Base-by-base conservation (phyloP, 2,797 vertebrate species). In the Carcharodon carcharias region DNA sequence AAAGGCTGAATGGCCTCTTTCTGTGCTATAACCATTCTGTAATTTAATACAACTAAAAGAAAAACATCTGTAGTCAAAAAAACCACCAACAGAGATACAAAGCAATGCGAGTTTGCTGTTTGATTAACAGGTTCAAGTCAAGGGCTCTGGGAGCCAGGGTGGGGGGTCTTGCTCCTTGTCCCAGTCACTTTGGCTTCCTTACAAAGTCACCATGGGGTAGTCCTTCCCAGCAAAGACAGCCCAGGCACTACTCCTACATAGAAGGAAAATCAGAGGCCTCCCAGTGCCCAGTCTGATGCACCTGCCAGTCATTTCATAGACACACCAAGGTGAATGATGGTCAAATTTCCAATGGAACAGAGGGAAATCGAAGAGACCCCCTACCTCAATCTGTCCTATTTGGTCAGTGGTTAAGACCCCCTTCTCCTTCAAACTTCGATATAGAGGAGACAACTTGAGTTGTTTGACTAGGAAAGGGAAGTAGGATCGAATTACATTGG, bases 301-400 rank as follows among this genome's bases (percentile, higher is more conserved):
- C 14, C 14, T 67, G 45, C 45, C 45, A 50, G 45, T 50, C 28
- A 73, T 67, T 67, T 21, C 14, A 23, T 21, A 67, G 3, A 67
- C 14, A 4, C 65, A 67, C 31, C 35, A 50, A 8, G 12, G 14
- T 56, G 26, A 35, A 58, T 16, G 28, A 31, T 31, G 28, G 5
- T 93, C 5, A n/a, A 56, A 89, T 31, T 31, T 58, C 61, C n/a
- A 71, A 69, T 26, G 65, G 65, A 14, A 45, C 9, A 93, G 31
- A 92, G 35, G 16, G 23, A 89, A 35, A 73, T 96, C 54, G 4
- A 96, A 96, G 16, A 96, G 8, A 58, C n/a, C 28, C 28, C 93
- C 65, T 63, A 97, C 96, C 96, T 97, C 96, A 58, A 97, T 77
- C 50, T 89, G 31, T 92, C 96, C 96, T 56, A 97, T 96, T 96